Base-by-base conservation (phyloP, 1,140 invertebrate genomes). In the Ceratosolen fusciceps region DNA sequence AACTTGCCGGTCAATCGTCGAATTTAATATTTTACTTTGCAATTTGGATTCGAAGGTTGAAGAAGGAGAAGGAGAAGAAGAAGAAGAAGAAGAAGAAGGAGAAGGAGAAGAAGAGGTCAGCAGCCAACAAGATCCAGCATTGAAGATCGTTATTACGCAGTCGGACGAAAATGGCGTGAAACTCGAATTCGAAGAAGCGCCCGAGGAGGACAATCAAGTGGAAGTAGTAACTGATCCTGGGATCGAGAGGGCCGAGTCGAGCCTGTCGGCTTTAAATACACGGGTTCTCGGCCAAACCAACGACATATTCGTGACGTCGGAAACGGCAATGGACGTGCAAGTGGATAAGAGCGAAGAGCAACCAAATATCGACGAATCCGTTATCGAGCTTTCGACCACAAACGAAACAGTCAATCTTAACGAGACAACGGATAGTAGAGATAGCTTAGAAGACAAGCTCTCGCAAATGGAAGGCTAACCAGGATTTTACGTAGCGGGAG, bases 371-470 rank as follows among this genome's bases (percentile, higher is more conserved):
- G 80, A 79, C 0, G 86, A 89, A 1, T 83, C 88, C 0, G 86
- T 86, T 4, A 84, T 88, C 14, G 88, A 87, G 74, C 77, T 90
- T 0, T 79, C 86, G 0, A 56, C 82, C 0, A 56, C 39, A 0
- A 86, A 83, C 58, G 86, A 89, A 14, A 88, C 87, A 0, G 87
- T 90, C 16, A 87, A 85, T 79, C 75, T 90, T 16, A 88, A 85
- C 14, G 90, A 90, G 31, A 85, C 88, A 1, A 88, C 84, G 19
- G 89, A 90, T 37, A 90, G 88, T 74, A 88, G 88, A 47, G 90
- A 90, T 14, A 90, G 90, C 71, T 83, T 90, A 31, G 90, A 90
- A 68, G 88, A 89, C 49, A 90, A 90, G 79, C 83, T 90, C 12
- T 90, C 89, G 26, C 87, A 89, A 67, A 90, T 90, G 88, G 89